Evolutionary conservation across 2,113 vertebrate species (phyloP).

Genomic region (Datnioides undecimradiatus): DNA sequence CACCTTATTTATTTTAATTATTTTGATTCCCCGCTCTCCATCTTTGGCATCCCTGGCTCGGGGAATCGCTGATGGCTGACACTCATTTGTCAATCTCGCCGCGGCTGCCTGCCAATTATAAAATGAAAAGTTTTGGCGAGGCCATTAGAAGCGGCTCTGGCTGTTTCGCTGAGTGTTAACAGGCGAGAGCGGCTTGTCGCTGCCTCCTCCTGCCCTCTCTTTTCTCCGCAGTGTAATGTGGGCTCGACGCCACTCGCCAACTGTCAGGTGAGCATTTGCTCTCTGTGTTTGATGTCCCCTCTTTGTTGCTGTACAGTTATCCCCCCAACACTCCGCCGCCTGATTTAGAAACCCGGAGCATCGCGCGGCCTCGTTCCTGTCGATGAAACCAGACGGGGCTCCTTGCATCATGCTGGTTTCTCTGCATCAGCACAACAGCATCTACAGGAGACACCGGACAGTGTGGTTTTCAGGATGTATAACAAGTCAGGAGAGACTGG

Average conservation of each 20-base stretch:
- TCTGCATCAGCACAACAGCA: conserved; percentile 32
- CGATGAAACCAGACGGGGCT: neutral
- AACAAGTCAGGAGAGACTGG: neutral
- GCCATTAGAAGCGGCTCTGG: conserved; percentile 77
- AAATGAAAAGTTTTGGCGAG: conserved; percentile 80
- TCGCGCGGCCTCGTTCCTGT: too few relatives aligned
- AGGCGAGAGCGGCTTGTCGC: conserved; percentile 60
- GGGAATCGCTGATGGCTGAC: conserved; percentile 82
- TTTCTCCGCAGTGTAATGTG: conserved; percentile 16
- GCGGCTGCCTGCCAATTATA: conserved; percentile 84
- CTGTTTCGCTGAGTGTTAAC: conserved; percentile 74
- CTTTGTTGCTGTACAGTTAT: conserved; percentile 50
- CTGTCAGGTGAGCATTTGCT: conserved; percentile 54
- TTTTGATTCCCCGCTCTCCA: conserved; percentile 80
- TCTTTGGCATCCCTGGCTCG: conserved; percentile 72
- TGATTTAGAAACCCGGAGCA: conserved; percentile 49
- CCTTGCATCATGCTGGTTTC: conserved; percentile 26
- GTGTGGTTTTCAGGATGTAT: conserved; percentile 6
- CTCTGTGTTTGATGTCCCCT: conserved; percentile 46
- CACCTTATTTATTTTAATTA: conserved; percentile 88
- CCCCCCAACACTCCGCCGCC: conserved; percentile 28
- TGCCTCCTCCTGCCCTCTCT: conserved; percentile 38
- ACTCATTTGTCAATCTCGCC: conserved; percentile 83
- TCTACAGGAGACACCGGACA: neutral
- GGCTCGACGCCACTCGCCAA: conserved; percentile 11